phyloP scores from a whole-genome alignment of 2,113 vertebrate genomes.

The Psittacara wagleri region DNA sequence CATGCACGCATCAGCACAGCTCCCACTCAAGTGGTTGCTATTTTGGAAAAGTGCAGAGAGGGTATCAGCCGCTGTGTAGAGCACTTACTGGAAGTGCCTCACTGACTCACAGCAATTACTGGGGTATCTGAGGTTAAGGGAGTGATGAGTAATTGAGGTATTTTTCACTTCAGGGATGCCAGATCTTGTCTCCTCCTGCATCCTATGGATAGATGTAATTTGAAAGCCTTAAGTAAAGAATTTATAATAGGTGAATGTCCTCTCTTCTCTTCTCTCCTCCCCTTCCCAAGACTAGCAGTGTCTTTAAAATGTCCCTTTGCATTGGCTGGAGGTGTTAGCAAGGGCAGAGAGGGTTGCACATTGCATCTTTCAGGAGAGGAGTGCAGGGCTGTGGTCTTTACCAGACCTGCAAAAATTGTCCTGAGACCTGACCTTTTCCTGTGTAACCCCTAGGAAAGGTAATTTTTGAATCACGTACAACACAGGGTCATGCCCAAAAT shows the following conservation, averaged over 20 bases:
- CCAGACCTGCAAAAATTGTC: neutral
- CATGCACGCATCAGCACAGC: neutral
- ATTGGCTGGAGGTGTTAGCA: neutral
- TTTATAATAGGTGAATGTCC: neutral
- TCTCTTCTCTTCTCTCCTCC: neutral
- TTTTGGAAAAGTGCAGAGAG: conserved; percentile 43
- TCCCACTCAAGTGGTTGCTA: conserved; percentile 47
- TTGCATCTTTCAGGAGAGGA: neutral
- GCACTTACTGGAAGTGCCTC: conserved; percentile 57
- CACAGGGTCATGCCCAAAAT: neutral
- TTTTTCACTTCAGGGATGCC: conserved; percentile 42
- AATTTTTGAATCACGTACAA: neutral
- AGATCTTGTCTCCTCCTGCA: conserved; percentile 17
- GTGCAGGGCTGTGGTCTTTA: neutral
- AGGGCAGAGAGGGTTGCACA: neutral
- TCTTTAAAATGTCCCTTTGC: neutral
- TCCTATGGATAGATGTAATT: conserved; percentile 1
- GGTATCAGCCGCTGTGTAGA: neutral
- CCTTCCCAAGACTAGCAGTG: neutral
- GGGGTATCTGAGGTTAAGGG: conserved; percentile 60
- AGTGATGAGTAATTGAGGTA: conserved; percentile 60
- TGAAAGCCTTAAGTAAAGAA: conserved; percentile 1
- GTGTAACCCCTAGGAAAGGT: neutral
- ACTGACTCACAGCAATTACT: conserved; percentile 63
- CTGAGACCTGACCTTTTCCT: neutral